A percentile compares a stretch with the other conserved stretches of the same genome.
phyloP scores from a whole-genome alignment of 2,888 invertebrate species.

The Heliconius charithonia region DNA sequence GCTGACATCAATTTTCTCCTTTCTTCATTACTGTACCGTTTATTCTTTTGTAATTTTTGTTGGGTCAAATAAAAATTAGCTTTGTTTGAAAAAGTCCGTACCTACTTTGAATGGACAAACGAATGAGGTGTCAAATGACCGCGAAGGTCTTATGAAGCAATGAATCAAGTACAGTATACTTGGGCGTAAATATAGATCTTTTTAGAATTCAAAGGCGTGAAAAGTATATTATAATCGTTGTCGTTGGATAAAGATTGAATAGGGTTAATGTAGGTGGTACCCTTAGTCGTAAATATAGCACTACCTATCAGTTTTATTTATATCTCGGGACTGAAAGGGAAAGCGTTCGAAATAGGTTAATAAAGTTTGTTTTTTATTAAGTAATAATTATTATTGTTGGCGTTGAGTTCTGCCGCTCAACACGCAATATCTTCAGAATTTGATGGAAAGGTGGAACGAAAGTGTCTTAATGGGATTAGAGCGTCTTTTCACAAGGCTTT shows the following conservation, averaged over 20 bases:
- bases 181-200: slow-evolving; percentile 17
- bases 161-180: slow-evolving; percentile 1
- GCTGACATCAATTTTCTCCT: slow-evolving; percentile 43
- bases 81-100: slow-evolving; percentile 38
- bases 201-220: not conserved
- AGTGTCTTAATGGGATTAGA: no score
- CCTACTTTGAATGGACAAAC: slow-evolving; percentile 29
- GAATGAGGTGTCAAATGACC: slow-evolving; percentile 38
- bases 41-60: slow-evolving; percentile 42
- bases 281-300: not conserved
- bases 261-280: not conserved
- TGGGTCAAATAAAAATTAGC: slow-evolving; percentile 36
- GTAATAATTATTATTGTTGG: no score
- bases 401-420: no score
- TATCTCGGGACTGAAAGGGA: not conserved
- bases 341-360: not conserved
- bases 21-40: slow-evolving; percentile 39
- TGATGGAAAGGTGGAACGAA: no score
- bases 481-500: no score
- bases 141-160: slow-evolving; percentile 34
- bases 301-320: not conserved
- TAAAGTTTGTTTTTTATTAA: not conserved
- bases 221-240: not conserved
- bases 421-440: no score
- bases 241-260: not conserved